Conservation (phyloP, 2,797 vertebrate genomes). For the Enteromius fasciolatus region DNA sequence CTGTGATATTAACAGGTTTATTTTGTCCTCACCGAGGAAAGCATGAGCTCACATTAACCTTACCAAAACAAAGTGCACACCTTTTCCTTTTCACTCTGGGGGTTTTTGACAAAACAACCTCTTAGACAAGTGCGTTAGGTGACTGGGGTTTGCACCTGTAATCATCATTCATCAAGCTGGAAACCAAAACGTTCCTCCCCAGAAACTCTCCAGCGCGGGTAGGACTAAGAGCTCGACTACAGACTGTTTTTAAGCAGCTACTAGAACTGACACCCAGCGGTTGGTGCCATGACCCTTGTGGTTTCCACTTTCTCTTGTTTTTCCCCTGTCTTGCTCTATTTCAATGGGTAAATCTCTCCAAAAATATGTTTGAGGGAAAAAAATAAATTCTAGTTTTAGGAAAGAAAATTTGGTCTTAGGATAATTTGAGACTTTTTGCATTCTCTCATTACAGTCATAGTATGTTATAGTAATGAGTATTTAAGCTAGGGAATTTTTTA, state of each 20-base stretch:
- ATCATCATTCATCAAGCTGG: constrained; percentile 33
- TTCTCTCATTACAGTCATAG: background rate
- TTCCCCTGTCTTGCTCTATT: background rate
- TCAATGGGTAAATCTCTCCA: background rate
- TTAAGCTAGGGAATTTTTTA: no score
- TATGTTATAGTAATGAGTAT: no score
- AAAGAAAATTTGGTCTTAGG: background rate
- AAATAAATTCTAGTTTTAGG: background rate
- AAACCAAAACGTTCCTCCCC: background rate
- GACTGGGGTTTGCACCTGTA: constrained; percentile 3
- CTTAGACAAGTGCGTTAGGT: constrained; percentile 30
- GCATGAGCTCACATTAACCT: constrained; percentile 6
- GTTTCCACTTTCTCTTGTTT: background rate
- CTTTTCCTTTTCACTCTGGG: constrained; percentile 20
- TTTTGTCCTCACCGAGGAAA: background rate
- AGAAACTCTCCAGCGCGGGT: background rate
- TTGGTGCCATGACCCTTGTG: background rate
- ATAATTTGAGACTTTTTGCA: background rate
- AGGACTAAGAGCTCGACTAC: background rate
- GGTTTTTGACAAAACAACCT: constrained; percentile 28
- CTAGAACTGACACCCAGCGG: background rate
- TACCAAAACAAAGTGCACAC: constrained; percentile 9
- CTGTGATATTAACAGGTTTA: constrained; percentile 10
- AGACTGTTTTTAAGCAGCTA: constrained; percentile 1
- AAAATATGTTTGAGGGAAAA: background rate